Conservation (phyloP, 23 tunicate genomes). For the Diplosoma virens region DNA sequence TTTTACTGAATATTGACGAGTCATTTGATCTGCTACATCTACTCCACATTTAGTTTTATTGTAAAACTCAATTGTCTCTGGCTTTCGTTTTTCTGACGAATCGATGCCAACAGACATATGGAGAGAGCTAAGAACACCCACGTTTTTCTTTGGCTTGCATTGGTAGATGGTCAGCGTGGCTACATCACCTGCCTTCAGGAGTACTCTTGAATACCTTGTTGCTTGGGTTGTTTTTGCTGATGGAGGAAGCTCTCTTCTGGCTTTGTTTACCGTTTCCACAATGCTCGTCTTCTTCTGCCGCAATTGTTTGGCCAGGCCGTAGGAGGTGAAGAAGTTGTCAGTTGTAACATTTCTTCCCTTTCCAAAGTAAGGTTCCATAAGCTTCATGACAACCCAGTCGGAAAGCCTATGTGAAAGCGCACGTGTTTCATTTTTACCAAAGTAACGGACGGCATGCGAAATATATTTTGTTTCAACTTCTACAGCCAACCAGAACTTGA, state of each 20-base stretch:
- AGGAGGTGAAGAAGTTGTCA: neutral
- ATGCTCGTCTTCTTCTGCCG: neutral
- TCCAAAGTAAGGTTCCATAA: slow-evolving; percentile 4
- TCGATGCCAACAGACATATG: neutral
- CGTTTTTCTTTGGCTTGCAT: neutral
- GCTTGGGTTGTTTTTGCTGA: neutral
- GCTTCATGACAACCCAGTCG: neutral
- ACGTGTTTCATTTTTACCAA: neutral
- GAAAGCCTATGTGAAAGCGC: neutral
- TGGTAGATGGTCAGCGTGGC: neutral
- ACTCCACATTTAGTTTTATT: slow-evolving; percentile 6
- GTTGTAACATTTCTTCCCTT: neutral
- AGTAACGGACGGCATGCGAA: neutral
- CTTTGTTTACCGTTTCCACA: neutral
- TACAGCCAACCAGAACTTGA: neutral
- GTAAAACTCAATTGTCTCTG: slow-evolving; percentile 4
- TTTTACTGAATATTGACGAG: no score
- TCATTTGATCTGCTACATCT: neutral
- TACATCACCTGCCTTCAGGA: neutral
- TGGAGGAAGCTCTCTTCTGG: no score
- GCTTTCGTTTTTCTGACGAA: neutral
- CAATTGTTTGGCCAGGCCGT: neutral
- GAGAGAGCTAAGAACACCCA: neutral
- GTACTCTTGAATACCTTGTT: no score
- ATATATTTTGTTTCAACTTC: neutral